Evolutionary conservation across 2,888 invertebrate species (phyloP), one percentile per base, ranked within the genome.

Genomic region (Drosophila fulvimacula): DNA sequence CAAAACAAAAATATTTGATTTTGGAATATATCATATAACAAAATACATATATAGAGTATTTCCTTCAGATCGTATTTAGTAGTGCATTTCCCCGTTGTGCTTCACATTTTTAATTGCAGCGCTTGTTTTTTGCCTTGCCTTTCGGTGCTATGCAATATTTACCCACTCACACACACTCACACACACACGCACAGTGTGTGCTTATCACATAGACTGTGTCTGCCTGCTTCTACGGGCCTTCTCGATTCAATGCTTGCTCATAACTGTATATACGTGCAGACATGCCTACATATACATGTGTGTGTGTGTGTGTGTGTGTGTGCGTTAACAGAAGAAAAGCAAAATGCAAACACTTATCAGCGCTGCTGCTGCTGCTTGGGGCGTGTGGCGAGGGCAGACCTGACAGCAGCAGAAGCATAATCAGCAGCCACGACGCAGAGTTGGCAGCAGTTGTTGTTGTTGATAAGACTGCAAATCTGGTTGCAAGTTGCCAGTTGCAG

Each of bases 321-420:
- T 24, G 24, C 2, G 19, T 3, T 11, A 52, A 39, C 15, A 21
- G 19, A 32, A 48, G 10, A 32, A 13, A 24, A n/a, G 48, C 32
- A 34, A 24, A 79, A 69, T 75, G 82, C 73, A 81, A 76, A 71
- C 79, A 76, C 79, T 84, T 82, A 84, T 81, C 82, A 81, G 60
- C 30, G 41, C 34, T 30, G 27, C 27, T 30, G 27, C 27, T n/a
- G 24, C 30, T 34, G 53, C 13, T 42, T 44, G 39, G 3, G 34
- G 21, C 30, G 24, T 17, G 42, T 48, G 21, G 51, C 27, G 21
- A 38, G 21, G 49, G 34, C 21, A 5, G 46, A 17, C 15, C 34
- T 15, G 75, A 36, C 49, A 46, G 30, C 58, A 21, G 36, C 59
- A 46, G 44, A 42, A 49, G 52, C 49, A 65, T 59, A 68, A 72